Conservation (phyloP, 2,113 vertebrate species). For the Lophotis ruficrista region DNA sequence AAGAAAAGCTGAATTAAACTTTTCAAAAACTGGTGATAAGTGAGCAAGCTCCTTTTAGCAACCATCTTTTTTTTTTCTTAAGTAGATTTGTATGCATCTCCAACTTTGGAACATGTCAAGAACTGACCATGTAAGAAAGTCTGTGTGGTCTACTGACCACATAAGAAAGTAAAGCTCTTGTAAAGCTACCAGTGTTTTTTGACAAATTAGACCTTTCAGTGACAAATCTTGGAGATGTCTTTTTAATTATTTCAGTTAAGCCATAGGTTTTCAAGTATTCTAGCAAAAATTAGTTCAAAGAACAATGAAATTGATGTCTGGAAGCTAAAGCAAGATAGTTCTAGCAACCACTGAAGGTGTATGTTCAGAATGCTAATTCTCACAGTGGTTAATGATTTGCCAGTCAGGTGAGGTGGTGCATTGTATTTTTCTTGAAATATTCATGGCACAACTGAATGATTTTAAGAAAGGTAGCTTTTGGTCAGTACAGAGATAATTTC, state of each 20-base stretch:
- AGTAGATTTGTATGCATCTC: not conserved
- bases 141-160: not conserved
- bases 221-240: not conserved
- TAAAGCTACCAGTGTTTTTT: not conserved
- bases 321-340: not conserved
- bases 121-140: not conserved
- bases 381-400: not conserved
- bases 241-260: not conserved
- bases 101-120: not conserved
- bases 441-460: not conserved
- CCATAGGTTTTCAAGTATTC: not conserved
- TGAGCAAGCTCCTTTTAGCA: not conserved
- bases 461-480: not conserved
- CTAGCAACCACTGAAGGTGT: not conserved
- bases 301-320: not conserved
- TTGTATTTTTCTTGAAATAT: not conserved
- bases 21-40: not conserved
- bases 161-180: not conserved
- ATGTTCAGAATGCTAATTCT: not conserved
- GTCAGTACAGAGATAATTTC: not conserved
- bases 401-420: not conserved
- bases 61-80: not conserved
- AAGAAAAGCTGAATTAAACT: not conserved
- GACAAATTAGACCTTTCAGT: not conserved
- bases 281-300: not conserved